Base-by-base conservation (phyloP, 2,888 invertebrate species). In the Mythimna pallens region DNA sequence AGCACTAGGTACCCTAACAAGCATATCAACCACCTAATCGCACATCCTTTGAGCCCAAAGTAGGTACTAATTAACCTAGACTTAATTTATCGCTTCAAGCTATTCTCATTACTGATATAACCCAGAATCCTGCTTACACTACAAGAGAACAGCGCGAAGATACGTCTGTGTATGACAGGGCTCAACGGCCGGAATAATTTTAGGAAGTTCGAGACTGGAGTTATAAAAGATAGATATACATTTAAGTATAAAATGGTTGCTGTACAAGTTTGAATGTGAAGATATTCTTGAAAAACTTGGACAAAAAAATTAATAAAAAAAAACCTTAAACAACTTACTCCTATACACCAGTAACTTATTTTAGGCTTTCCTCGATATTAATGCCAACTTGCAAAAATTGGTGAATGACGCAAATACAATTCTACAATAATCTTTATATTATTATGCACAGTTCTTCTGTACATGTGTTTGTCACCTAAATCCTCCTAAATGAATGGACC, bases 121-220 rank as follows among this genome's bases (percentile, higher is more conserved):
- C 59, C 52, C 55, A 17, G 5, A 22, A 17, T 1, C 4, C 65
- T 69, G 47, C 57, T 17, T n/a, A 34, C 9, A 20, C 40, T n/a
- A 10, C 12, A 40, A 65, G 12, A 1, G 12, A 54, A n/a, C 0
- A 63, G 52, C 65, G 36, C 54, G 34, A 57, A 65, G 65, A 64
- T 66, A 65, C 54, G 34, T 9, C 50, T 78, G 73, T 65, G 2
- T 47, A 50, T 75, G 82, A 84, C 74, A 71, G 58, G 43, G 55
- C 65, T 65, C 59, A 79, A 69, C 66, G 66, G 50, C 73, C 68
- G 70, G 70, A 64, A 76, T 79, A 70, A 76, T 75, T 70, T 73
- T 36, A 30, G 36, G 17, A 73, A 78, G 25, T 74, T 80, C 6
- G 22, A 69, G 72, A 55, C 54, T 22, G 30, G n/a, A 72, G 64